Base-by-base conservation (phyloP, 2,888 invertebrate species). In the Autographa pulchrina region DNA sequence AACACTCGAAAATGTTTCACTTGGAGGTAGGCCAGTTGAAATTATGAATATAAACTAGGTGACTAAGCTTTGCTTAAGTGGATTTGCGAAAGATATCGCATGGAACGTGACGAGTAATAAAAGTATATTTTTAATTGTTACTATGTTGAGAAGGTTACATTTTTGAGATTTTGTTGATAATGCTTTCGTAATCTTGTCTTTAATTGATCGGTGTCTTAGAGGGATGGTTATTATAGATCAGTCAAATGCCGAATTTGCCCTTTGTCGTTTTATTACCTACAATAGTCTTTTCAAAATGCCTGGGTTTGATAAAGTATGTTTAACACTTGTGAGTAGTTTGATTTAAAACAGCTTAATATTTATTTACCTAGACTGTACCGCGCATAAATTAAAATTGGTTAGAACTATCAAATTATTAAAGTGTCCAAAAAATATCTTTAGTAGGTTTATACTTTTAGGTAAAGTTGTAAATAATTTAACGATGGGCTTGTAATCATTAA, bases 31-130 rank as follows among this genome's bases (percentile, higher is more conserved):
- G 54, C 54, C 54, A 14, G 52, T n/a, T 0, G 52, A 62, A 64
- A 72, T 62, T 62, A 63, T 48, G 32, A 41, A n/a, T 70, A 54
- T n/a, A 20, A 32, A 52, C 20, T 41, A 43, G 13, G 7, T 18
- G 3, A 25, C 25, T 18, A 32, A 72, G 38, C 58, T 48, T 52
- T 54, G 64, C 14, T 54, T 18, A 62, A 73, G 61, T 54, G 18
- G 31, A 73, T 65, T 75, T 73, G 16, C 11, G 18, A 60, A 78
- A 68, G 68, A 68, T 78, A 62, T 41, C n/a, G 56, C 67, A 73
- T 64, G 58, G 31, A 75, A 67, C 79, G 65, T 78, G 74, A 78
- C 62, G 54, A 38, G 62, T 59, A 74, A 63, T 68, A 68, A 38
- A 25, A 74, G 20, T 9, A 74, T 58, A 59, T 60, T 72, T 13